These are phyloP conservation scores for Nesospiza acunhae DNA, from an alignment of 2,113 vertebrate genomes.

Conservation along the genomic window DNA sequence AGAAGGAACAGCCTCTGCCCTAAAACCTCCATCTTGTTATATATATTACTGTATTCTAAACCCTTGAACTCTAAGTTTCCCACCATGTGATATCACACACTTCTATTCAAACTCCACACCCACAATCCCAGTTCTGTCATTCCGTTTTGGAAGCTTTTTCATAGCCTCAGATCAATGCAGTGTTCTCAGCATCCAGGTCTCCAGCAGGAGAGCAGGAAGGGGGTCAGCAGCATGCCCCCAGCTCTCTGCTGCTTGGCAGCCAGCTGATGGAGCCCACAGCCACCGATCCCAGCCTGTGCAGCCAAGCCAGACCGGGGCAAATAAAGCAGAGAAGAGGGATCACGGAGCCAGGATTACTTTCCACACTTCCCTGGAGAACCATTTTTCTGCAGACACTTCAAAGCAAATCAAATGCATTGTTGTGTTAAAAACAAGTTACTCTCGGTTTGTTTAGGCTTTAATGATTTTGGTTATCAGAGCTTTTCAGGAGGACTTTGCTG, in stretches of 20 bases:
- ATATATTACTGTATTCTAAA: background rate
- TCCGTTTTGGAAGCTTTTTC: background rate
- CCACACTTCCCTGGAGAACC: background rate
- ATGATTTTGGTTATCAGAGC: slow-evolving; percentile 62
- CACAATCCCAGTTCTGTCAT: background rate
- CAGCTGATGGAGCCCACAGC: background rate
- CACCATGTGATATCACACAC: background rate
- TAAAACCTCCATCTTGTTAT: background rate
- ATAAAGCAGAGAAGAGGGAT: background rate
- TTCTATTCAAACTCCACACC: background rate
- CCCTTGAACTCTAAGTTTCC: background rate
- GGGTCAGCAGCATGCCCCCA: background rate
- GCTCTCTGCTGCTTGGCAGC: background rate
- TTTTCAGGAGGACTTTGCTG: slow-evolving; percentile 49
- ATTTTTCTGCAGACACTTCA: background rate
- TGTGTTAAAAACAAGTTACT: slow-evolving; percentile 30
- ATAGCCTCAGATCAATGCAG: background rate
- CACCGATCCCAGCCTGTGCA: background rate
- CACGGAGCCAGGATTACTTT: background rate
- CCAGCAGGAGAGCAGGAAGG: background rate
- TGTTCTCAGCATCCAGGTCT: background rate
- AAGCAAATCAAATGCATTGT: slow-evolving; percentile 40
- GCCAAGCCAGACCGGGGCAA: background rate
- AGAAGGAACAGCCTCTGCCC: background rate
- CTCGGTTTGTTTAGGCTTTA: slow-evolving; percentile 40